Base-by-base conservation (phyloP, 1,140 invertebrate species). In the Conus betulinus region DNA sequence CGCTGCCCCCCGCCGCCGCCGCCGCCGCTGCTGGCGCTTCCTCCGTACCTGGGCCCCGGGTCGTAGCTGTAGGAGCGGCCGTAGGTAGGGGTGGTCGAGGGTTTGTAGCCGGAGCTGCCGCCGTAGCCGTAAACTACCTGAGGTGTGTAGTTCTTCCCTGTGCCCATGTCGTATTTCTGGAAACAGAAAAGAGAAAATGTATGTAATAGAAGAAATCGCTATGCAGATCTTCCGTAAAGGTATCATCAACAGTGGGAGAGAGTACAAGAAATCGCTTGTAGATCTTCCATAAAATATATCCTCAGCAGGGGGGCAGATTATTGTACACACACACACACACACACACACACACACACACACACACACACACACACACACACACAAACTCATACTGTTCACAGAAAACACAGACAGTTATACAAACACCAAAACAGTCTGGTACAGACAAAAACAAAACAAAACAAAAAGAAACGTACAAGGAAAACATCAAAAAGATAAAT, bases 1-100 rank as follows among this genome's bases (percentile, higher is more conserved):
- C 15, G 57, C 57, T 60, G 57, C 91, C 91, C 57, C 81, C 20
- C 13, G 57, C 82, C 52, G 82, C 55, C 39, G 39, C 39, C 39
- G 39, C 39, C 39, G 53, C 20, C 52, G 0, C 27, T 0, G 2
- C 87, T 84, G 52, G 88, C 88, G 63, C 53, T 63, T 52, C 88
- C 67, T 51, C 55, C 63, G 88, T 82, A 91, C 81, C 84, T 89
- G 87, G 79, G 89, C 81, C 74, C 88, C 23, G 79, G 89, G 52
- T 88, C 90, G 89, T 88, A 90, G 85, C 91, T 89, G 71, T 90
- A 91, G 57, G 91, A 90, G 51, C 93, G 88, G 15, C 55, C 71
- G 83, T 85, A 85, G 53, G 92, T 74, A 10, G 91, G 89, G 57
- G 87, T 87, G n/a, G 86, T 67, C 20, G 88, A 60, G 20, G 90